phyloP scores from a whole-genome alignment of 1,140 invertebrate genomes.

The Eumaeus atala region DNA sequence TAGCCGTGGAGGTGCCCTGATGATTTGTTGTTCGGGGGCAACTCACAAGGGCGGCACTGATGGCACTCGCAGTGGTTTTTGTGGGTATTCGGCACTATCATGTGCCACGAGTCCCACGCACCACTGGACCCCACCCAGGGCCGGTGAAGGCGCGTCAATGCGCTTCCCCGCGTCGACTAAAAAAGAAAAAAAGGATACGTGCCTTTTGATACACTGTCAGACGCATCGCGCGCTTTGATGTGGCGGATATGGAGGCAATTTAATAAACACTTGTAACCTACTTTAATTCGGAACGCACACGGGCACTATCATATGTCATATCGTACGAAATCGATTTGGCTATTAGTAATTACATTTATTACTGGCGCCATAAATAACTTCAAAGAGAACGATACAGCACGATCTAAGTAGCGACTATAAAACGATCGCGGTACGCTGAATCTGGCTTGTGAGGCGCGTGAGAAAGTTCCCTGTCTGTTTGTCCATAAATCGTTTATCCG shows the following conservation, averaged over 20 bases:
- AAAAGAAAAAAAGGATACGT: too few species aligned
- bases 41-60: too few species aligned
- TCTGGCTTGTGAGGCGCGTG: constrained; percentile 44
- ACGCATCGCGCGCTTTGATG: not conserved
- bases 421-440: constrained; percentile 40
- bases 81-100: too few species aligned
- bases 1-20: too few species aligned
- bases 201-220: too few species aligned
- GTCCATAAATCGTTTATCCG: constrained; percentile 52
- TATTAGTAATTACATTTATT: constrained; percentile 23
- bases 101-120: too few species aligned
- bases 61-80: too few species aligned
- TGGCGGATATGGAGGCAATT: not conserved
- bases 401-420: constrained; percentile 37
- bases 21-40: too few species aligned
- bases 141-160: too few species aligned
- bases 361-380: constrained; percentile 20
- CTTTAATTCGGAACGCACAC: not conserved
- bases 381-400: constrained; percentile 27
- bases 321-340: constrained; percentile 15
- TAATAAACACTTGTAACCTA: constrained; percentile 6
- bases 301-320: constrained; percentile 17
- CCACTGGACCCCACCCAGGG: too few species aligned
- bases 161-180: too few species aligned
- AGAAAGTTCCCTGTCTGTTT: constrained; percentile 42